Base-by-base conservation (phyloP, 35 echinoderm and acorn worm genomes). In the Acanthaster planci region DNA sequence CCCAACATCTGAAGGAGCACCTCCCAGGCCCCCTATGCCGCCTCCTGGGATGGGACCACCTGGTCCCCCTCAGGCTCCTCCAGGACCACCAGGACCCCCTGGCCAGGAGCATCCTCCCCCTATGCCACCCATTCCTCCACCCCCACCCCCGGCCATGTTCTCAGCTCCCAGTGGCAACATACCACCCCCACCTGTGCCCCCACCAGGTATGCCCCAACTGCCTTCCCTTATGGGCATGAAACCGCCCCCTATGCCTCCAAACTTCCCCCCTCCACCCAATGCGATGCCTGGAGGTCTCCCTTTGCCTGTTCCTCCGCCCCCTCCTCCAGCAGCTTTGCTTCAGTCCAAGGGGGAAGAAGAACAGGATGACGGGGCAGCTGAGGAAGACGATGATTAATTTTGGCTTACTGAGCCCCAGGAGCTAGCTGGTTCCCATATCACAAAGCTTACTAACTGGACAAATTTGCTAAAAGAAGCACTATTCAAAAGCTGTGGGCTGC, bases 1-100 rank as follows among this genome's bases (percentile, higher is more conserved):
- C 19, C 83, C 36, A 85, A 64, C 54, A 85, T 38, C 31, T 34
- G 60, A 67, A 35, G 40, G 16, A 35, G 84, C 81, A 79, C 77
- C 84, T 51, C 83, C 90, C 15, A 21, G 10, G 2, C 85, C 76
- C 30, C 85, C 72, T 55, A 38, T 50, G 22, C 85, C 85, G 1
- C 76, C 68, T 1, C 51, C 76, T 6, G 42, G 42, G 60, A 37
- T 44, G 38, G 26, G 58, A 67, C 58, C 58, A 35, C 58, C 83
- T 31, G n/a, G 56, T 31, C 67, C 85, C 27, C 90, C 84, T 18
- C 67, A 84, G 23, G 90, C 51, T 47, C 60, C 85, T n/a, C n/a
- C n/a, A n/a, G n/a, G n/a, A n/a, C n/a, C n/a, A 16, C 88, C 85
- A 40, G 76, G 86, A n/a, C 91, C 81, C 0, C 90, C 85, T 36